A percentile compares a stretch with the other conserved stretches of the same genome.
phyloP scores from a whole-genome alignment of 2,113 vertebrate genomes.

The Vireo altiloquus region DNA sequence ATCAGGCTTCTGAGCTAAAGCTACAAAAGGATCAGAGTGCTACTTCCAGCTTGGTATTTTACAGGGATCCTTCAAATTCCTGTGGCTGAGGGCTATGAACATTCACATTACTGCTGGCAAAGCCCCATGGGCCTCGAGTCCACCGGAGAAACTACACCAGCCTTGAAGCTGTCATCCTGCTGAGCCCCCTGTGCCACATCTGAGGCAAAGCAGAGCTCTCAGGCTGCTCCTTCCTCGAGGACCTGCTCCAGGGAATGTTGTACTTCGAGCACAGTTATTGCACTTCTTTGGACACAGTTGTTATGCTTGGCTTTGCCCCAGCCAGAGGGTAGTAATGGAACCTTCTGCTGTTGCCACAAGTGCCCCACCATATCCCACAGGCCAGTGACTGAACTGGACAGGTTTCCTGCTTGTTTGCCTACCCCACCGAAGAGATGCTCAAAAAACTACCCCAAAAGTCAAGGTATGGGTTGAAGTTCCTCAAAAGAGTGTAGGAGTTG shows the following conservation, averaged over 20 bases:
- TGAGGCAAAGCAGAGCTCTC: background rate
- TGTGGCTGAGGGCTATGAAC: background rate
- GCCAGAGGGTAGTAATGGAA: background rate
- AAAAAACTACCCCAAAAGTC: background rate
- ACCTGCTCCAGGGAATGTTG: background rate
- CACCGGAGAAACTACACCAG: background rate
- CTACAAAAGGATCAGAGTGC: background rate
- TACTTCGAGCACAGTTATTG: background rate
- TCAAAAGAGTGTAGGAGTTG: background rate
- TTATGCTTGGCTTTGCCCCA: background rate
- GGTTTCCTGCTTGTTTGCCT: background rate
- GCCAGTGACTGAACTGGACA: background rate
- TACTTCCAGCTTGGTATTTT: constrained; percentile 11
- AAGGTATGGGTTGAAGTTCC: background rate
- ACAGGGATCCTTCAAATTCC: constrained; percentile 19
- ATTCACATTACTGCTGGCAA: background rate
- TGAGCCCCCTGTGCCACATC: background rate
- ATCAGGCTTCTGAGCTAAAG: background rate
- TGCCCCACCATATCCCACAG: background rate
- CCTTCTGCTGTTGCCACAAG: background rate
- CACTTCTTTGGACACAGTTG: background rate
- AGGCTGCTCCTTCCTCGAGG: background rate
- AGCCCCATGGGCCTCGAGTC: background rate
- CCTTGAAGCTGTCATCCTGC: background rate
- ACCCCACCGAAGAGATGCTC: rapidly evolving